Percentiles rank a stretch among this genome's conserved stretches.
These are phyloP conservation scores for Junonia oenone DNA, from an alignment of 2,888 invertebrate genomes.

Conservation along the genomic window DNA sequence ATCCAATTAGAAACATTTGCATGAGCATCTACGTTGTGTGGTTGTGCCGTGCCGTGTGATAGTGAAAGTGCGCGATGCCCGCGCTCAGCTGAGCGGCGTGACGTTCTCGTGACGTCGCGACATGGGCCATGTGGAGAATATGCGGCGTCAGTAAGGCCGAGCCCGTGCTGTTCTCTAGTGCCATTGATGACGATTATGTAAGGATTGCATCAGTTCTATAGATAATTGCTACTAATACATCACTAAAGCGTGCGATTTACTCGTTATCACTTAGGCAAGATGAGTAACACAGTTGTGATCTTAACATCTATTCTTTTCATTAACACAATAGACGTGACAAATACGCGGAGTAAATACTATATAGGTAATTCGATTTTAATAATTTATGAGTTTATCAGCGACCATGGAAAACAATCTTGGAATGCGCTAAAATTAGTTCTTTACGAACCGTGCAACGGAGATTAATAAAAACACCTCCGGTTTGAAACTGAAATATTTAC, in stretches of 20 bases:
- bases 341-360: too few relatives aligned
- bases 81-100: conserved; percentile 61
- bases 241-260: neutral
- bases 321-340: too few relatives aligned
- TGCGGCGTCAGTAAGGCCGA: conserved; percentile 74
- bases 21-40: conserved; percentile 37
- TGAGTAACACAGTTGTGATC: too few relatives aligned
- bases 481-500: neutral
- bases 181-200: conserved; percentile 66
- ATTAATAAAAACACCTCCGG: neutral
- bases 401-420: neutral
- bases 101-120: conserved; percentile 58
- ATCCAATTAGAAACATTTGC: conserved; percentile 56
- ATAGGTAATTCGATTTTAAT: too few relatives aligned
- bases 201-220: conserved; percentile 37
- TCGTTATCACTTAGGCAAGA: neutral
- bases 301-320: too few relatives aligned
- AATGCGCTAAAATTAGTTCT: neutral
- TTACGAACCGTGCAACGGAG: neutral
- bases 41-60: conserved; percentile 30
- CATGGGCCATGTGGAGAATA: conserved; percentile 77
- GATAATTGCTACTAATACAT: conserved; percentile 6
- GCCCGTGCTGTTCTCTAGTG: conserved; percentile 60
- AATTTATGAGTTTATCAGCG: too few relatives aligned
- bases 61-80: conserved; percentile 69